Percentiles rank a stretch among this genome's conserved stretches.
phyloP scores from a whole-genome alignment of 2,113 vertebrate genomes.

The Forbesichthys agassizii region DNA sequence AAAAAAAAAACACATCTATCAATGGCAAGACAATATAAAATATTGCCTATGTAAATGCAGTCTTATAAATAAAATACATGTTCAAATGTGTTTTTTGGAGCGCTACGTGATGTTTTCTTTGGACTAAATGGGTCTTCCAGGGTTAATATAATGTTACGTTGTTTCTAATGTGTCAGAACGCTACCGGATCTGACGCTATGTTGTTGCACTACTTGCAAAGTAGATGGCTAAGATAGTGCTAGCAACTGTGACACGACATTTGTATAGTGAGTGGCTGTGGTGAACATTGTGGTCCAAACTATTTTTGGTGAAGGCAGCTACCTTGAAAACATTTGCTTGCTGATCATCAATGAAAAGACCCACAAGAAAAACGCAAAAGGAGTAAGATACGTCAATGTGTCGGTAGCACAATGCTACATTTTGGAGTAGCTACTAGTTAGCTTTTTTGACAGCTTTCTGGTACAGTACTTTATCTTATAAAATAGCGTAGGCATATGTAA shows the following conservation, averaged over 20 bases:
- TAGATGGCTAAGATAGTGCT: conserved; percentile 43
- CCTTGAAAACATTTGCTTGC: not conserved
- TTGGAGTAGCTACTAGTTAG: conserved; percentile 16
- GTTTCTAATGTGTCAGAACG: too few species aligned
- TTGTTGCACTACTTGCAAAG: conserved; percentile 49
- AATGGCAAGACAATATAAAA: too few species aligned
- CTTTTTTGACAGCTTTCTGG: conserved; percentile 47
- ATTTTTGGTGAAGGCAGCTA: not conserved
- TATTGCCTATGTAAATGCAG: too few species aligned
- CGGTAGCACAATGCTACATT: not conserved
- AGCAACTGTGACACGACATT: conserved; percentile 14
- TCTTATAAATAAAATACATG: too few species aligned
- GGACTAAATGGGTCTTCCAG: too few species aligned
- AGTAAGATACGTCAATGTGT: not conserved
- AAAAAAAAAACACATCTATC: too few species aligned
- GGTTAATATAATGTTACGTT: too few species aligned
- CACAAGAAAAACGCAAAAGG: rapidly evolving
- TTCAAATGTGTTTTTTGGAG: too few species aligned
- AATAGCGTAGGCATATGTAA: conserved; percentile 42
- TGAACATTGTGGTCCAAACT: not conserved
- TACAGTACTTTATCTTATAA: conserved; percentile 40
- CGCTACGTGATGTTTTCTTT: too few species aligned
- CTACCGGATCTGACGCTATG: conserved; percentile 1
- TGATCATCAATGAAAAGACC: not conserved
- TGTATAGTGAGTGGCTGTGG: conserved; percentile 14